Conservation (phyloP, 2,113 vertebrate species). For the Illadopsis cleaveri region DNA sequence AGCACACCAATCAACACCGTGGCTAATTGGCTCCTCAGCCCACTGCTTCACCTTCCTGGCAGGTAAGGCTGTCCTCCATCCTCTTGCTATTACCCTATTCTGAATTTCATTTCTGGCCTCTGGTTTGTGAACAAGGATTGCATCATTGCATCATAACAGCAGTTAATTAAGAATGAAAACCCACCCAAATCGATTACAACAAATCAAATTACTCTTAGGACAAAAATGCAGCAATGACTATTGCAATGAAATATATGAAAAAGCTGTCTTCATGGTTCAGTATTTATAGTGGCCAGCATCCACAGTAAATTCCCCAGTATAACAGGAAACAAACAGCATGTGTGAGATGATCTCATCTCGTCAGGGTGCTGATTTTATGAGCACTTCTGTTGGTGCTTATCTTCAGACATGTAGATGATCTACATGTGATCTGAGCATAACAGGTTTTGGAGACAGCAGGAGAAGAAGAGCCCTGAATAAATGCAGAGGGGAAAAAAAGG, state of each 20-base stretch:
- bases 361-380: conserved; percentile 27
- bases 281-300: conserved; percentile 50
- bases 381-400: neutral
- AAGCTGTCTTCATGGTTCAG: neutral
- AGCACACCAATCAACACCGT: fast-evolving
- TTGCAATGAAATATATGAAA: neutral
- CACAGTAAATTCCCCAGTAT: neutral
- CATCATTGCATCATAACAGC: neutral
- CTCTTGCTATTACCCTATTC: neutral
- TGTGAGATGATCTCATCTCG: conserved; percentile 41
- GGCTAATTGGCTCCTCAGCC: neutral
- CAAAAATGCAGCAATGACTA: neutral
- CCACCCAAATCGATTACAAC: neutral
- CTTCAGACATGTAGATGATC: neutral
- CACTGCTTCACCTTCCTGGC: neutral
- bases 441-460: neutral
- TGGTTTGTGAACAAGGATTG: neutral
- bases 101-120: neutral
- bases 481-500: neutral
- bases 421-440: neutral
- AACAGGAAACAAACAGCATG: conserved; percentile 32
- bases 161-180: conserved; percentile 19
- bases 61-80: neutral
- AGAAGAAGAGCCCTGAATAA: neutral
- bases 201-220: conserved; percentile 11